Evolutionary conservation across 2,113 vertebrate genomes (phyloP).

Genomic region (Oreochromis spilurus): DNA sequence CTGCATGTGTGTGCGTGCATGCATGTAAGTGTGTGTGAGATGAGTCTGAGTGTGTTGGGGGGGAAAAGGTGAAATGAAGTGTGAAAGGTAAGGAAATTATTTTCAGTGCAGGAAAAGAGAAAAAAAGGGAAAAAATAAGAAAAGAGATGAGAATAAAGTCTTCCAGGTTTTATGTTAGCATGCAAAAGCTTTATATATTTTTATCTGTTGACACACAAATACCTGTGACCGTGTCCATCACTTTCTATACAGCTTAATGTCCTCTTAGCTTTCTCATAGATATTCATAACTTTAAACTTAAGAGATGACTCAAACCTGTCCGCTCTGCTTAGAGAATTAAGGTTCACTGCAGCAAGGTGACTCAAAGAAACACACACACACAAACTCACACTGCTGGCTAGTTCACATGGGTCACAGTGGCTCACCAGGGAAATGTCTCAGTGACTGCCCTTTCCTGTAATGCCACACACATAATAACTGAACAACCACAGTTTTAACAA

Average conservation of each 20-base stretch:
- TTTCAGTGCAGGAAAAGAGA: background rate
- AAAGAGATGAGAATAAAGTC: background rate
- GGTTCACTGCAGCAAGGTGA: background rate
- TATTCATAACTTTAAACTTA: background rate
- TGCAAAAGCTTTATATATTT: background rate
- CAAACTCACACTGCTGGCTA: background rate
- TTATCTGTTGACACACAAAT: background rate
- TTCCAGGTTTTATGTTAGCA: background rate
- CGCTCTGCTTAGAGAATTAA: background rate
- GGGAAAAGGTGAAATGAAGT: background rate
- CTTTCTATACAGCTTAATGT: background rate
- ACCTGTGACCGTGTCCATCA: background rate
- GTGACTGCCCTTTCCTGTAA: slow-evolving; percentile 21
- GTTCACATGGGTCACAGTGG: background rate
- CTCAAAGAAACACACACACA: background rate
- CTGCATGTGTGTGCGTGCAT: background rate
- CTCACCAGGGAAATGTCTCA: slow-evolving; percentile 9
- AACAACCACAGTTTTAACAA: background rate
- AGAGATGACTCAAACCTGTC: background rate
- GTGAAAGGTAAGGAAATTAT: background rate
- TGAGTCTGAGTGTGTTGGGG: background rate
- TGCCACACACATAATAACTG: slow-evolving; percentile 1
- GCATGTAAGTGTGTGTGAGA: background rate
- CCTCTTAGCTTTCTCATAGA: background rate
- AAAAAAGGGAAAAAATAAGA: background rate